Conservation (phyloP, 2,113 vertebrate species). For the Tyto alba region DNA sequence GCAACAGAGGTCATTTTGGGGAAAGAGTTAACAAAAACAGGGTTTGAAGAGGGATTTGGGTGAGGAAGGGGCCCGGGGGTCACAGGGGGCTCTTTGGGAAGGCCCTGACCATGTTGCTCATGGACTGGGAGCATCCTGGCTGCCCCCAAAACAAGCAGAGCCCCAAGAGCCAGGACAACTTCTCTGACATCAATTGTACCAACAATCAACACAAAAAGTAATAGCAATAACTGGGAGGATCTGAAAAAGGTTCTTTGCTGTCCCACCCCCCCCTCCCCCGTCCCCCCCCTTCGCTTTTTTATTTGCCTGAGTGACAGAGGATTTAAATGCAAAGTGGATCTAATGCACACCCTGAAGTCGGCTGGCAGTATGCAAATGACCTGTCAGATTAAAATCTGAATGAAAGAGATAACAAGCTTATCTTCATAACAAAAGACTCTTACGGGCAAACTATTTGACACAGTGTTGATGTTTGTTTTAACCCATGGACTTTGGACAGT, state of each 20-base stretch:
- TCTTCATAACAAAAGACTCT: slow-evolving; percentile 81
- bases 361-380: slow-evolving; percentile 72
- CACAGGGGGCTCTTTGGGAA: background rate
- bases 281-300: no score
- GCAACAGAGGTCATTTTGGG: background rate
- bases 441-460: slow-evolving; percentile 65
- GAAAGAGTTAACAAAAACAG: background rate
- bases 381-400: slow-evolving; percentile 78
- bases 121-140: background rate
- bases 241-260: slow-evolving; percentile 46
- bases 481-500: slow-evolving; percentile 64
- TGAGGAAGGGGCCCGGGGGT: background rate
- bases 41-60: background rate
- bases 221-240: background rate
- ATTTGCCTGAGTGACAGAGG: slow-evolving; percentile 60
- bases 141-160: background rate
- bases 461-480: slow-evolving; percentile 77
- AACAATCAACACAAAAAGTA: background rate
- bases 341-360: slow-evolving; percentile 72
- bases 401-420: slow-evolving; percentile 76
- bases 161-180: background rate
- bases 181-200: background rate
- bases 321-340: slow-evolving; percentile 71
- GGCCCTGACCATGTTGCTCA: background rate
- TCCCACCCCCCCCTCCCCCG: background rate